phyloP scores from a whole-genome alignment of 2,113 vertebrate genomes.

The Macrotus californicus region DNA sequence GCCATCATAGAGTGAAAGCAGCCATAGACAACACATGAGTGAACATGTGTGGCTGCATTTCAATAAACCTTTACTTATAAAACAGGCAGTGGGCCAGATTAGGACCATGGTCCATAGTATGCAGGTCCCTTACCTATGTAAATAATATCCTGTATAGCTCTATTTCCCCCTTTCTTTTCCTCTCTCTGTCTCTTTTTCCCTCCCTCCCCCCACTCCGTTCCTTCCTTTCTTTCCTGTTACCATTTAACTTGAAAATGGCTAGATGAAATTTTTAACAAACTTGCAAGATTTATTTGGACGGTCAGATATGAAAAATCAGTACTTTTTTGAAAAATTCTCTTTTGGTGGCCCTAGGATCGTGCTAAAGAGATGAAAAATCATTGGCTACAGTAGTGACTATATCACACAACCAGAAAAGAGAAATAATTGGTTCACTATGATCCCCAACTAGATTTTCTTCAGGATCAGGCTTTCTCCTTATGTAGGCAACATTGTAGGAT shows the following conservation, averaged over 20 bases:
- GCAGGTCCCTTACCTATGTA: neutral
- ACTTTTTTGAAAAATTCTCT: neutral
- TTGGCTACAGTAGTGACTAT: neutral
- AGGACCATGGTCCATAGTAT: neutral
- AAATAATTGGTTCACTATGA: neutral
- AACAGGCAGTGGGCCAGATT: neutral
- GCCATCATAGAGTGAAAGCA: neutral
- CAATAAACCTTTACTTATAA: neutral
- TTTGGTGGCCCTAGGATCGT: neutral
- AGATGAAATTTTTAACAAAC: neutral
- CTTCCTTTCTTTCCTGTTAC: neutral
- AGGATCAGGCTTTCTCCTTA: neutral
- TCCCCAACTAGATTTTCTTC: neutral
- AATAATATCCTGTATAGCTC: neutral
- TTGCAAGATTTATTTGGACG: neutral
- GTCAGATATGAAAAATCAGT: neutral
- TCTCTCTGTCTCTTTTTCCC: neutral
- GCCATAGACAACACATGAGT: neutral
- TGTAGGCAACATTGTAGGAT: neutral
- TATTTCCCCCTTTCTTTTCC: neutral
- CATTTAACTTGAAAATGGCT: neutral
- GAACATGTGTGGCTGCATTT: neutral
- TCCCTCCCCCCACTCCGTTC: neutral
- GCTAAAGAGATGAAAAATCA: neutral
- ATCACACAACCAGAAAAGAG: neutral